Base-by-base conservation (phyloP, 1,140 invertebrate genomes). In the Aradophagus sp. region DNA sequence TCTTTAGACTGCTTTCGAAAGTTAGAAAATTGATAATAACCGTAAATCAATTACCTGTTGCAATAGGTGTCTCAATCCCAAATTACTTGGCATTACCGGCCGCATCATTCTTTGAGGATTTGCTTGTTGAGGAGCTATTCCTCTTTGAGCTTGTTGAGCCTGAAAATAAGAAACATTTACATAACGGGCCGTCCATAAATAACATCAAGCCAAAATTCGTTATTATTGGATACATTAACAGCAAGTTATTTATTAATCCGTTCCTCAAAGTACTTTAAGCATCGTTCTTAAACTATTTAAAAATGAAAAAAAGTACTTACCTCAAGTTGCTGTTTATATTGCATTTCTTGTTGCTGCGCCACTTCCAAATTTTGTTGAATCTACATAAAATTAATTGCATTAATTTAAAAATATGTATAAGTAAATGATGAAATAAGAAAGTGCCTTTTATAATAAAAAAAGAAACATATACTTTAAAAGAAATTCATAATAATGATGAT, bases 291-390 rank as follows among this genome's bases (percentile, higher is more conserved):
- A 23, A 29, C 20, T 23, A 23, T 5, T 23, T 23, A 23, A 23
- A 8, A 23, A 23, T 23, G 42, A 34, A 62, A 47, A 67, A 11
- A 45, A 61, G 42, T 56, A 79, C 82, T 79, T 74, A 89, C 91
- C 86, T 92, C 91, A 7, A 92, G 76, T 71, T 92, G 90, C 71
- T 91, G 90, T 77, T 91, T 91, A 66, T 90, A 93, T 62, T 93
- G 91, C 84, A 89, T 87, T 77, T 93, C 92, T 76, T 93, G 91
- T 73, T 92, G 91, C 72, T 94, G 92, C 0, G 92, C 91, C 11
- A 90, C 89, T 79, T 93, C 92, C 36, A 94, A 83, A 69, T 88
- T 90, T 81, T 91, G 89, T 76, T 92, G 90, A 66, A 92, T 85
- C 81, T 92, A 87, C 31, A 31, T 66, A 27, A 56, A 50, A 14